Percentiles rank a stretch among this genome's conserved stretches.
Conservation (phyloP, 2,888 invertebrate species). For the Clostera curtula region DNA sequence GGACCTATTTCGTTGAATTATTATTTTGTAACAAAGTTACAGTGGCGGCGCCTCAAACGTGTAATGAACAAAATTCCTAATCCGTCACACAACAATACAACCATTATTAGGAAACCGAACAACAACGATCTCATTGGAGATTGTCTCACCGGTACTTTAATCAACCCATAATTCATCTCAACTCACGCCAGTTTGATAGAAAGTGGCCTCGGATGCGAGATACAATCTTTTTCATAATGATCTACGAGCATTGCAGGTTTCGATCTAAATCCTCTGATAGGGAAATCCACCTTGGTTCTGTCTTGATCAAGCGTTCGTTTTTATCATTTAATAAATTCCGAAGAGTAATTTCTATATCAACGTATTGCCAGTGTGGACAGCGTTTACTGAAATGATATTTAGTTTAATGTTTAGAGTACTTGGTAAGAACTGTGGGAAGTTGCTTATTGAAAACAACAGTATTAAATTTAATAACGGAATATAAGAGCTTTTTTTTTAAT, state of each 20-base stretch:
- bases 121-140: constrained; percentile 31
- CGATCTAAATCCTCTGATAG: constrained; percentile 25
- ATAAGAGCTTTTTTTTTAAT: no score
- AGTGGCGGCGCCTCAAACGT: constrained; percentile 19
- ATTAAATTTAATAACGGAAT: no score
- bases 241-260: constrained; percentile 27
- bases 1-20: no score
- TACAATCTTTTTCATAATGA: constrained; percentile 35
- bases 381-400: no score
- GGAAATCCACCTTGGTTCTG: constrained; percentile 12
- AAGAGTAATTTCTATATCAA: no score
- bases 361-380: no score
- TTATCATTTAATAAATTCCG: no score
- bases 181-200: constrained; percentile 22
- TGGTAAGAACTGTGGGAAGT: no score
- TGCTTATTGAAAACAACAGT: no score
- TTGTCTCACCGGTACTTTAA: constrained; percentile 32
- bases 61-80: constrained; percentile 42
- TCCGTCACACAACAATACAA: constrained; percentile 46
- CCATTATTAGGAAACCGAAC: constrained; percentile 35
- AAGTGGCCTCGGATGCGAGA: constrained; percentile 32
- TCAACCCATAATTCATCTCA: constrained; percentile 27
- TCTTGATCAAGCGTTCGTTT: no score
- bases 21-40: no score
- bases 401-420: no score